These are phyloP conservation scores for Catamblyrhynchus diadema DNA, from an alignment of 2,797 vertebrate genomes.

Conservation along the genomic window DNA sequence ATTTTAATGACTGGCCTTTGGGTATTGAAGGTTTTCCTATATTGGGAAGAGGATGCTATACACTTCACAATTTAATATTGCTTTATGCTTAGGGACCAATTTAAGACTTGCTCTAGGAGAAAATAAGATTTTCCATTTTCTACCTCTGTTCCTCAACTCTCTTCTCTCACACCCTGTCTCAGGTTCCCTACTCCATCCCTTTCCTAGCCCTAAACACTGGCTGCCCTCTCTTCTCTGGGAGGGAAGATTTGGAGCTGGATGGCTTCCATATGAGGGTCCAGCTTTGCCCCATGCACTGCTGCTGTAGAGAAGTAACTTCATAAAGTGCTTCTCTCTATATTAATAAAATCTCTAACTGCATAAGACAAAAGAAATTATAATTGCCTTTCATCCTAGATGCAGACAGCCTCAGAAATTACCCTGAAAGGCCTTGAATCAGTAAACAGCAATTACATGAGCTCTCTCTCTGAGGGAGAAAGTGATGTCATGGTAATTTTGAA, in stretches of 20 bases:
- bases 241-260: not conserved
- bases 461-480: not conserved
- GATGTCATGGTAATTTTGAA: conserved; percentile 45
- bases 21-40: not conserved
- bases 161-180: not conserved
- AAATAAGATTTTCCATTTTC: not conserved
- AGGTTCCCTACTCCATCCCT: not conserved
- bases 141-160: not conserved
- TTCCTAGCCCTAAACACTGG: not conserved
- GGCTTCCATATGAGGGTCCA: not conserved
- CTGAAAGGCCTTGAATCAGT: conserved; percentile 20
- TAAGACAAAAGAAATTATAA: not conserved
- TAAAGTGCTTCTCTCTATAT: not conserved
- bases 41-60: not conserved
- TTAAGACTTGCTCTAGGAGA: not conserved
- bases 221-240: not conserved
- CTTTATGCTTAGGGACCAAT: not conserved
- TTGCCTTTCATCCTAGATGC: not conserved
- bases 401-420: conserved; percentile 2
- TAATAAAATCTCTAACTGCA: not conserved
- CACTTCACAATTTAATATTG: not conserved
- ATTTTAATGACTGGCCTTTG: not conserved
- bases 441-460: conserved; percentile 22
- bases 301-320: not conserved
- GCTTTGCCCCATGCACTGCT: not conserved